A percentile compares a stretch with the other conserved stretches of the same genome.
Conservation (phyloP, 2,888 invertebrate species). For the Oscheius sp. region DNA sequence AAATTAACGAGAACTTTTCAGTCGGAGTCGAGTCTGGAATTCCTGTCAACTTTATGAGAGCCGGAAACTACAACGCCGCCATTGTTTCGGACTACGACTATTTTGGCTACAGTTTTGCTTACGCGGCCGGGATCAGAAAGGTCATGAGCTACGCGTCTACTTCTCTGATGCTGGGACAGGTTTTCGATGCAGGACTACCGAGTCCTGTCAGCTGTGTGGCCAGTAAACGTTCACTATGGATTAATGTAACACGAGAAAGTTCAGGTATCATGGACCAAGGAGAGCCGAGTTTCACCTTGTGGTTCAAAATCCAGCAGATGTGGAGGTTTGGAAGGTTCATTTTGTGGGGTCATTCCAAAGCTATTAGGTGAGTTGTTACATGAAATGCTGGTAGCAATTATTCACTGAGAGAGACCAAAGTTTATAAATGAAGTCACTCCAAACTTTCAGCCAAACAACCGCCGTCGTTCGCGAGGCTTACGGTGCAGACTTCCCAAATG, state of each 20-base stretch:
- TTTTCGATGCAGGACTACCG: neutral
- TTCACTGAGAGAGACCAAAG: too few relatives aligned
- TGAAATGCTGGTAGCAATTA: too few relatives aligned
- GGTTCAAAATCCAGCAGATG: neutral
- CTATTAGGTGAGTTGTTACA: too few relatives aligned
- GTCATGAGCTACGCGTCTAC: neutral
- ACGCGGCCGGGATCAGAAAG: neutral
- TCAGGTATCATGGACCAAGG: neutral
- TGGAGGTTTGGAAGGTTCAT: neutral
- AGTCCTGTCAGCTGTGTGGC: neutral
- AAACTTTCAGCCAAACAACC: neutral
- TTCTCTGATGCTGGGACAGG: neutral
- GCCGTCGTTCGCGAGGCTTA: slow-evolving; percentile 9
- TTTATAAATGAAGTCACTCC: too few relatives aligned
- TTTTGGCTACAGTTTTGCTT: slow-evolving; percentile 26
- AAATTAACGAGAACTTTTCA: neutral
- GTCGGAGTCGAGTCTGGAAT: slow-evolving; percentile 31
- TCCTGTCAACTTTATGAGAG: slow-evolving; percentile 35
- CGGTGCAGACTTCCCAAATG: slow-evolving; percentile 23
- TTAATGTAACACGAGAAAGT: neutral
- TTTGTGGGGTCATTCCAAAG: neutral
- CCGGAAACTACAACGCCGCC: slow-evolving; percentile 40
- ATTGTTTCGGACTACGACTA: slow-evolving; percentile 42
- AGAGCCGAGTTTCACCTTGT: neutral
- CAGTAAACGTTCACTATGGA: neutral